Evolutionary conservation across 1,140 invertebrate genomes (phyloP), one percentile per base, ranked within the genome.

Genomic region (Diabrotica virgifera): DNA sequence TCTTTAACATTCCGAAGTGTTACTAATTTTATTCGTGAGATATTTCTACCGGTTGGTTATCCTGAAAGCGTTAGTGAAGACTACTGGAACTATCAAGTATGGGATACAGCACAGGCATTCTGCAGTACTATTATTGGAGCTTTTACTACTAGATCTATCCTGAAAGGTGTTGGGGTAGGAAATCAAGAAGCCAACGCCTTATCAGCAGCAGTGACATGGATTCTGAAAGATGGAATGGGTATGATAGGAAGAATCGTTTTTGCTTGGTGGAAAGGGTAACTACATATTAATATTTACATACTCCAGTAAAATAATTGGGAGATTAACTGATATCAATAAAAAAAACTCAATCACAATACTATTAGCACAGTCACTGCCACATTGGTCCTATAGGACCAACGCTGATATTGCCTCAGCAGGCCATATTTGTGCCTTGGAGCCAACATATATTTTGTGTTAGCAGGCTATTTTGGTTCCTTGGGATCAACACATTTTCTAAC

Each of bases 31-130:
- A 68, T 74, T 59, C 63, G 64, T 51, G 71, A 75, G 62, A 61
- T 78, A 6, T 72, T 78, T 53, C 68, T 79, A 37, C 92, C 93
- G 2, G 82, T 89, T 81, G 95, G 95, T 0, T 98, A 92, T 81
- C 96, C 96, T 36, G 84, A 93, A 6, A 93, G 88, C 78, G 96
- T 98, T 0, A 94, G 93, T 72, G 81, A 87, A 6, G 96, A 98
- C 77, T 98, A 98, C 77, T 79, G 90, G 1, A 76, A 84, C 7
- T 98, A 98, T 81, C 96, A 98, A 80, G 84, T 95, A 72, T 98
- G 93, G 93, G 96, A 98, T 76, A 97, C 94, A 0, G 76, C 95
- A 37, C 96, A 98, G 86, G 94, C 94, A 24, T 97, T 96, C 82
- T 93, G 90, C 68, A 96, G 94, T 78, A 94, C 92, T 67, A 91